Evolutionary conservation across 2,113 vertebrate genomes (phyloP), one percentile per base, ranked within the genome.

Genomic region (Rissa tridactyla): DNA sequence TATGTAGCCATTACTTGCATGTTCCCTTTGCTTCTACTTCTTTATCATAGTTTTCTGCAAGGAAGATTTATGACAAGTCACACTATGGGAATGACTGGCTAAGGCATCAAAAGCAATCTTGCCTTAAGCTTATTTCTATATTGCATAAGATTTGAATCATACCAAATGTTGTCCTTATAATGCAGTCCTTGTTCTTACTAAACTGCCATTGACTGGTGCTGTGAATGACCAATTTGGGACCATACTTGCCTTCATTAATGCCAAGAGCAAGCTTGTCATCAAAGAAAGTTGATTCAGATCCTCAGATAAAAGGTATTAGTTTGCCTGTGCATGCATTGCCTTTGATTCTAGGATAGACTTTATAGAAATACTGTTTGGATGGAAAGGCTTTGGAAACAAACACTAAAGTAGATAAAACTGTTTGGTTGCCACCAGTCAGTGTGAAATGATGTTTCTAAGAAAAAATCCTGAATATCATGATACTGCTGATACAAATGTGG

Each of bases 61-160:
- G 38, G 44, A 82, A 83, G 25, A 44, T 72, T 89, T 82, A 86
- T 79, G 29, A 69, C 19, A 84, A 90, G 52, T 95, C 92, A 96
- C 76, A 89, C 61, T 89, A 65, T 88, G 81, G 38, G 65, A n/a
- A 72, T 85, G 92, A 87, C 70, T 91, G 40, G 38, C 62, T 85
- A 65, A 84, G 27, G 42, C 86, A 92, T 90, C 84, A 92, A 95
- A 94, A 91, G 46, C 78, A 85, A 55, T 82, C 36, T 92, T 95
- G 84, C 92, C 91, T 95, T 75, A 70, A 92, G 94, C 84, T 88
- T 44, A 42, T 94, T 95, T 94, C 78, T 94, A 73, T 85, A 69
- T 96, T 94, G 82, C 89, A 77, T 82, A 95, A 97, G 86, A 85
- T 70, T 86, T 96, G 78, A 88, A 72, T 92, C n/a, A 66, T 72